A percentile compares a stretch with the other conserved stretches of the same genome.
phyloP scores from a whole-genome alignment of 1,140 invertebrate genomes.

The Littorina saxatilis region DNA sequence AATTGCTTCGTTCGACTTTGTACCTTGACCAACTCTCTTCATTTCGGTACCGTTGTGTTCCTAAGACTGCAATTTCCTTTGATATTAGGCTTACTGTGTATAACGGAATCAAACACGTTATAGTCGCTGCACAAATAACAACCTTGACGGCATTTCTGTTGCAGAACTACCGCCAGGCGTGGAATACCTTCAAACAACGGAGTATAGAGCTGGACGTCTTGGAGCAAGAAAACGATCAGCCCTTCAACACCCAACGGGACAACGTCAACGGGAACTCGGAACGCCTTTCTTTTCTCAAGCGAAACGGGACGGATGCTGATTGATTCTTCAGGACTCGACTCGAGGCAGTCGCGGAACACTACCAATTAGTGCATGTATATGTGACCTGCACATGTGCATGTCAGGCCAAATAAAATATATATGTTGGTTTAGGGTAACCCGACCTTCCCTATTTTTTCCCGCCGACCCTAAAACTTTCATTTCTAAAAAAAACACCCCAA shows the following conservation, averaged over 20 bases:
- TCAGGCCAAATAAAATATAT: background rate
- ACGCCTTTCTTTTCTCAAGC: background rate
- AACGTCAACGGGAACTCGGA: background rate
- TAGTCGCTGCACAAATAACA: background rate
- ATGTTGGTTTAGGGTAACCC: too few species aligned
- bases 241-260: too few species aligned
- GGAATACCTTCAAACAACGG: background rate
- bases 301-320: background rate
- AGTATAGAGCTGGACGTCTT: background rate
- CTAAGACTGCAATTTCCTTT: background rate
- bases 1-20: too few species aligned
- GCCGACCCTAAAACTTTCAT: too few species aligned
- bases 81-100: background rate
- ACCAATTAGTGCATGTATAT: background rate
- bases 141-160: background rate
- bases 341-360: background rate
- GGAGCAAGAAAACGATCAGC: background rate
- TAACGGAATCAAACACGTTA: background rate
- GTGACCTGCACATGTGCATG: background rate
- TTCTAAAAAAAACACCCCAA: too few species aligned
- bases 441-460: too few species aligned
- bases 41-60: background rate
- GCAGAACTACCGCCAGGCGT: slow-evolving; percentile 7
- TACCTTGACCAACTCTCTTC: background rate
- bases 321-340: background rate